These are phyloP conservation scores for Propithecus coquereli DNA, from an alignment of 2,113 vertebrate genomes.

Conservation along the genomic window DNA sequence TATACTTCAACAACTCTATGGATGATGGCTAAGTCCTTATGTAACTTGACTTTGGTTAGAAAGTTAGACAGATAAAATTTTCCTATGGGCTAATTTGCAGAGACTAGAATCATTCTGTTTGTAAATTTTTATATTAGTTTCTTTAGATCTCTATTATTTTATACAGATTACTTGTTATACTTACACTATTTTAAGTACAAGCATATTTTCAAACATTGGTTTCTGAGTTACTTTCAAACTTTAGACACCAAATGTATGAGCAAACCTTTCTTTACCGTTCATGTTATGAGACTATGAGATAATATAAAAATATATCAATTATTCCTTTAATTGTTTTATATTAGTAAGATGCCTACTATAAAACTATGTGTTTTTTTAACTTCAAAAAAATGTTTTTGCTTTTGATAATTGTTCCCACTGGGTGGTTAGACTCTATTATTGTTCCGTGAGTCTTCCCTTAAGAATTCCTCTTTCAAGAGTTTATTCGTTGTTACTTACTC, in stretches of 20 bases:
- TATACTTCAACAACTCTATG: neutral
- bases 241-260: neutral
- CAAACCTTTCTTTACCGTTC: neutral
- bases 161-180: neutral
- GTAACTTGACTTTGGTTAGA: neutral
- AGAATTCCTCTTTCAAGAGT: neutral
- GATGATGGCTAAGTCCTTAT: neutral
- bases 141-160: neutral
- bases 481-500: neutral
- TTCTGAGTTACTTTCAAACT: constrained; percentile 18
- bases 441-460: neutral
- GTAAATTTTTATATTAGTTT: neutral
- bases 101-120: neutral
- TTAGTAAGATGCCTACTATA: neutral
- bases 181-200: neutral
- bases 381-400: neutral
- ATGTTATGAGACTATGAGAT: neutral
- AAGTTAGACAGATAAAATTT: neutral
- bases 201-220: neutral
- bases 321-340: neutral
- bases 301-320: neutral
- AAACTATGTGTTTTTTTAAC: neutral
- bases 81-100: neutral
- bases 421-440: neutral
- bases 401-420: neutral